Base-by-base conservation (phyloP, 2,797 vertebrate genomes). In the Arnoldichthys spilopterus region DNA sequence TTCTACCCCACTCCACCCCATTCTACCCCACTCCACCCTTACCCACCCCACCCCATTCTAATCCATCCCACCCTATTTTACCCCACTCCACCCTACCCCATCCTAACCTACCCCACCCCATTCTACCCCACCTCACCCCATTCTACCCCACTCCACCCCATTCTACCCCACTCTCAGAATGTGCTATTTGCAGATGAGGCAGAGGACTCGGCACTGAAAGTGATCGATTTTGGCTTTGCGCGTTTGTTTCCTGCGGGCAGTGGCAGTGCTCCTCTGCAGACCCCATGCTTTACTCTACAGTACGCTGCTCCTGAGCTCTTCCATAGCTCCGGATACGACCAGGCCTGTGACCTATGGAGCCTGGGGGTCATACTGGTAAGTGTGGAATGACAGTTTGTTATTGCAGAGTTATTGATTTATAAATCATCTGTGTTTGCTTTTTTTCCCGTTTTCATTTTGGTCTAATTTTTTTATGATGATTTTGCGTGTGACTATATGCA, bases 291-390 rank as follows among this genome's bases (percentile, higher is more conserved):
- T 89, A 97, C 96, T 0, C 89, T 98, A 90, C 96, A 97, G 90
- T 97, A 98, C 0, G 96, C 96, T 0, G 96, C 96, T 0, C 96
- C 96, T 0, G 96, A 98, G 84, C 94, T 98, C 71, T 94, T 98
- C 70, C 94, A 95, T 40, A 94, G 92, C 1, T 93, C 95, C 0
- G 96, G 96, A 45, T 97, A 98, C 2, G 96, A 97, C 83, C 95
- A 98, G 86, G 95, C 95, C 76, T 97, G 96, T 3, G 96, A 98
- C 87, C 95, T 97, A 85, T 98, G 96, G 96, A 98, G 96, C 86
- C 94, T 98, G 0, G 96, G 96, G 4, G 96, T 98, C 86, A 97
- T 98, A 70, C 87, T 98, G 95, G 96, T 97, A 93, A 85, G 86
- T 37, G 37, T 72, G 26, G 16, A 32, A 26, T n/a, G 1, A 9